These are phyloP conservation scores for Glaucopsyche alexis DNA, from an alignment of 2,888 invertebrate genomes.

Conservation along the genomic window DNA sequence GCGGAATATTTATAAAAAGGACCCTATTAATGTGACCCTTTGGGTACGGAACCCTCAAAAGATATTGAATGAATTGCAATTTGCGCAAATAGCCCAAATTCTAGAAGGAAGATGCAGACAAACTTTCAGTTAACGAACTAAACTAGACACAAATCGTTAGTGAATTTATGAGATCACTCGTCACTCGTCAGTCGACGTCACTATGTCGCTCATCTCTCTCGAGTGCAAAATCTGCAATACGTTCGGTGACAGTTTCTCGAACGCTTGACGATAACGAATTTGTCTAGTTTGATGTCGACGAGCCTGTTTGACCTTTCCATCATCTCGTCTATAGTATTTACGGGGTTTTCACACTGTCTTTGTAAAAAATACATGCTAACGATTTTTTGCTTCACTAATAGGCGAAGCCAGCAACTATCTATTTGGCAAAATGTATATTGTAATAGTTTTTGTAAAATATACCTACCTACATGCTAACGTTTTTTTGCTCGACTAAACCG, in stretches of 20 bases:
- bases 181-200: not conserved
- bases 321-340: not conserved
- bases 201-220: not conserved
- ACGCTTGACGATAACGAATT: slow-evolving; percentile 1
- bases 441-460: too few species aligned
- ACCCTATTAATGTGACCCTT: too few species aligned
- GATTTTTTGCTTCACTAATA: too few species aligned
- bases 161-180: not conserved
- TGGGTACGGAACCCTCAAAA: too few species aligned
- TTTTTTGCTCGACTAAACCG: too few species aligned
- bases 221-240: slow-evolving; percentile 2
- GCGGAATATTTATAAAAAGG: too few species aligned
- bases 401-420: too few species aligned
- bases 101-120: too few species aligned
- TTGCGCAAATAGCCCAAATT: too few species aligned
- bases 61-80: too few species aligned
- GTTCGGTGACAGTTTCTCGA: not conserved
- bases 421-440: too few species aligned
- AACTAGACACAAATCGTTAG: not conserved
- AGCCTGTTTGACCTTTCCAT: not conserved
- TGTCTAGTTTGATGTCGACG: not conserved
- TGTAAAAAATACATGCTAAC: not conserved
- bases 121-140: too few species aligned
- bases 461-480: not conserved
- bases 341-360: not conserved